These are phyloP conservation scores for Lordiphosa andalusiaca DNA, from an alignment of 2,888 invertebrate species.

Conservation along the genomic window DNA sequence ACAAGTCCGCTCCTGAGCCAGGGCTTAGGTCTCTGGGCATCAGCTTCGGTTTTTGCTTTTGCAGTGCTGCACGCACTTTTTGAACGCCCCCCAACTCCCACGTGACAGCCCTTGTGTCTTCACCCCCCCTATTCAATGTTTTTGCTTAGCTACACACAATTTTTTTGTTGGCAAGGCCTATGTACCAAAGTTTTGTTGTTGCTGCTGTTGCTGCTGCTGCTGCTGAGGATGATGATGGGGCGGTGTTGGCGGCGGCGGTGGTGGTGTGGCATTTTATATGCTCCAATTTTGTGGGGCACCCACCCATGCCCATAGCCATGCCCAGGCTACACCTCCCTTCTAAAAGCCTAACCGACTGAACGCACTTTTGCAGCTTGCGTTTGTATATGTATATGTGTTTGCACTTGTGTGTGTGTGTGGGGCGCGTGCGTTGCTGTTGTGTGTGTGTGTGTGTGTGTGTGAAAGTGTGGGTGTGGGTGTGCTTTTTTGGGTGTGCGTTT, in stretches of 20 bases:
- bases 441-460: conserved; percentile 24
- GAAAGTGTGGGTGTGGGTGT: conserved; percentile 22
- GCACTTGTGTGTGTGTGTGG: conserved; percentile 20
- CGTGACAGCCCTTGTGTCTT: not conserved
- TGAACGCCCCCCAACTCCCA: conserved; percentile 6
- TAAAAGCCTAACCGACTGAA: conserved; percentile 36
- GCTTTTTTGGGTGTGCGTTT: conserved; percentile 61
- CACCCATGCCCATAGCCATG: conserved; percentile 9
- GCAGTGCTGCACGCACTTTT: conserved; percentile 65
- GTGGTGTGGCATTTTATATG: conserved; percentile 47
- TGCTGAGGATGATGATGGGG: conserved; percentile 22
- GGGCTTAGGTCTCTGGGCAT: conserved; percentile 14
- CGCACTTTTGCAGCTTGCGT: conserved; percentile 73
- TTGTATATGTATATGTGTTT: conserved; percentile 31
- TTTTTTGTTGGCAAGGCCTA: conserved; percentile 30
- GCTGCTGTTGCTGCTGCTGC: conserved; percentile 16
- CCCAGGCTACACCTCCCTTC: conserved; percentile 20
- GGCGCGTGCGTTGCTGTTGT: conserved; percentile 28
- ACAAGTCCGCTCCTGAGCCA: not conserved
- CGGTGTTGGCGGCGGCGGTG: not conserved
- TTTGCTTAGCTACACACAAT: conserved; percentile 60
- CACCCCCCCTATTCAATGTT: conserved; percentile 24
- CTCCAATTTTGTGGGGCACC: conserved; percentile 68
- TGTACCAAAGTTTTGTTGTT: conserved; percentile 37
- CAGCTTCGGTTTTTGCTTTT: conserved; percentile 29